Evolutionary conservation across 2,113 vertebrate species (phyloP).

Genomic region (Neodontobutis hainanensis): DNA sequence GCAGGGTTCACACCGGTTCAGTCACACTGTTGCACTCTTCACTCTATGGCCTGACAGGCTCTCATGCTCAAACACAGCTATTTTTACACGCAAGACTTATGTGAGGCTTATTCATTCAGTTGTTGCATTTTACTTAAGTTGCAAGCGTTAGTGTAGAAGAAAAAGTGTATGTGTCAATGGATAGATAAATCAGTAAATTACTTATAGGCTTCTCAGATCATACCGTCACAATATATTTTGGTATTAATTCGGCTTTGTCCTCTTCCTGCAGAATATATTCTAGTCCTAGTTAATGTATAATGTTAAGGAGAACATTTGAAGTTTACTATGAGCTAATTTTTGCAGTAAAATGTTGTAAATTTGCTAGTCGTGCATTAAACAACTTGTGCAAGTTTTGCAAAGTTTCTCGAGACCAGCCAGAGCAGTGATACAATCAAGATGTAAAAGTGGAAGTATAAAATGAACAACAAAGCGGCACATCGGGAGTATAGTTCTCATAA

Average conservation of each 20-base stretch:
- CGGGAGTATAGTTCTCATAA: slow-evolving; percentile 31
- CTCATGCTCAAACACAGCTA: slow-evolving; percentile 47
- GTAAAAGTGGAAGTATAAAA: slow-evolving; percentile 1
- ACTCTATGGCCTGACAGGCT: slow-evolving; percentile 44
- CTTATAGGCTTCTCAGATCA: too few relatives aligned
- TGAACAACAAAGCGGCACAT: slow-evolving; percentile 31
- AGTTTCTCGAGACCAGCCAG: slow-evolving; percentile 25
- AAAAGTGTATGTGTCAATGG: too few relatives aligned
- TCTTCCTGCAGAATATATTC: background rate
- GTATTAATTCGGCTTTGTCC: too few relatives aligned
- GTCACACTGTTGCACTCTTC: slow-evolving; percentile 62
- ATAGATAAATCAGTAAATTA: too few relatives aligned
- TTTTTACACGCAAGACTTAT: slow-evolving; percentile 53
- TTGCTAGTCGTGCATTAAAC: background rate
- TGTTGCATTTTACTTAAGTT: background rate
- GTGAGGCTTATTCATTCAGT: slow-evolving; percentile 15
- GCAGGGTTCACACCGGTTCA: slow-evolving; percentile 71
- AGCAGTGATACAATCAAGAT: slow-evolving; percentile 9
- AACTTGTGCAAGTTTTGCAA: slow-evolving; percentile 62
- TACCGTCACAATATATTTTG: too few relatives aligned
- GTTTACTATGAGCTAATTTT: background rate
- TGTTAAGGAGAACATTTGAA: slow-evolving; percentile 1
- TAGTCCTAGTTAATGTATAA: background rate
- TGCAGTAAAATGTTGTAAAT: slow-evolving; percentile 2
- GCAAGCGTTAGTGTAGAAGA: background rate